These are phyloP conservation scores for Dolomedes plantarius DNA, from an alignment of 2,888 invertebrate genomes.

Conservation along the genomic window DNA sequence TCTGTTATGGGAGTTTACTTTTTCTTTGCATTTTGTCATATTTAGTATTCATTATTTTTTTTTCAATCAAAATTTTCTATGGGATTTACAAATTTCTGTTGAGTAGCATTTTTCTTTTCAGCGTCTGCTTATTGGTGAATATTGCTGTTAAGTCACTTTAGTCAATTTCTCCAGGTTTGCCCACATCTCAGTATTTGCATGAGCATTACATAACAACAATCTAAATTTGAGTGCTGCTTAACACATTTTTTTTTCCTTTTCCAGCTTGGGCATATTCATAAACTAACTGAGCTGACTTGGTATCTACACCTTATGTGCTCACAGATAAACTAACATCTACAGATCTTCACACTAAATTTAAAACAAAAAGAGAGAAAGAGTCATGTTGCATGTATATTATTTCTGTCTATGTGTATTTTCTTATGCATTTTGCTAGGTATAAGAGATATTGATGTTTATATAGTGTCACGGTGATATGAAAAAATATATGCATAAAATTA, in stretches of 20 bases:
- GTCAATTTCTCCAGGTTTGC: neutral
- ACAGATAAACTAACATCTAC: slow-evolving; percentile 65
- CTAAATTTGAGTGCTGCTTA: no score
- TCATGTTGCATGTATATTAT: slow-evolving; percentile 68
- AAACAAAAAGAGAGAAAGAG: slow-evolving; percentile 24
- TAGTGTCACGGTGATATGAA: slow-evolving; percentile 42
- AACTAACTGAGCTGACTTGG: slow-evolving; percentile 46
- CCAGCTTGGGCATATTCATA: slow-evolving; percentile 68
- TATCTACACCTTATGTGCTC: slow-evolving; percentile 68
- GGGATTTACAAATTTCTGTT: slow-evolving; percentile 13
- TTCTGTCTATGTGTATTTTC: slow-evolving; percentile 64
- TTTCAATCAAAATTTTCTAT: neutral
- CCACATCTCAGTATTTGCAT: neutral
- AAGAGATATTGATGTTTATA: slow-evolving; percentile 62
- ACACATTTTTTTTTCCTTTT: slow-evolving; percentile 23
- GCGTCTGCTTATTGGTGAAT: neutral
- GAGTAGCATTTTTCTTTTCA: neutral
- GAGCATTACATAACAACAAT: neutral
- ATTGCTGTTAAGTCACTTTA: neutral
- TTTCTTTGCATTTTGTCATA: no score
- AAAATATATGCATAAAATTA: slow-evolving; percentile 45
- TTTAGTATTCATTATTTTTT: neutral
- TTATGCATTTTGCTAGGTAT: slow-evolving; percentile 65
- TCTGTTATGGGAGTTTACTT: no score
- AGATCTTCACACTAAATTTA: slow-evolving; percentile 52